Percentiles rank a stretch among this genome's conserved stretches.
Evolutionary conservation across 2,113 vertebrate species (phyloP).

Genomic region (Tachysurus vachellii): DNA sequence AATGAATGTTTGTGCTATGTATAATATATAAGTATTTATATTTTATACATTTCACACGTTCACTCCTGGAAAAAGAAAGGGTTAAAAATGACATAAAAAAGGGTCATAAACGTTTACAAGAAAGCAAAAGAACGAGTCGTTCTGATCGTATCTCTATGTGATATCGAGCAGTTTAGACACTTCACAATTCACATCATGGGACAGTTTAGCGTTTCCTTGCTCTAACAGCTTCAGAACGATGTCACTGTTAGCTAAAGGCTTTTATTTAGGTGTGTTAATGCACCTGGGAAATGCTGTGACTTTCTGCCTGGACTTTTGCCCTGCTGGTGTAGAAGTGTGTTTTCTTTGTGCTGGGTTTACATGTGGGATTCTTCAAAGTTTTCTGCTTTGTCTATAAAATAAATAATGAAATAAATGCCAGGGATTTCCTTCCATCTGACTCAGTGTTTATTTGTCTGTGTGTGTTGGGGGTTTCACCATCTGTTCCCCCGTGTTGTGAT

Average conservation of each 20-base stretch:
- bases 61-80: not conserved
- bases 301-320: not conserved
- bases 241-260: not conserved
- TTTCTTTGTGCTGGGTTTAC: not conserved
- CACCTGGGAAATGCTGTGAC: not conserved
- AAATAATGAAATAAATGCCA: not conserved
- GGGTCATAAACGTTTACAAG: too few relatives aligned
- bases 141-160: not conserved
- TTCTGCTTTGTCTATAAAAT: not conserved
- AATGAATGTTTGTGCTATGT: too few relatives aligned
- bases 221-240: not conserved
- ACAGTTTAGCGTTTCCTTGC: not conserved
- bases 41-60: not conserved
- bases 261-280: not conserved
- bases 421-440: not conserved
- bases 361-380: not conserved
- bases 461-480: slow-evolving; percentile 40
- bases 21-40: too few relatives aligned
- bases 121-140: not conserved
- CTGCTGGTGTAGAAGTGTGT: not conserved
- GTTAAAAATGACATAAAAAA: not conserved
- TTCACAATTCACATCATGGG: not conserved
- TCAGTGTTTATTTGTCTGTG: slow-evolving; percentile 33
- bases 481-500: slow-evolving; percentile 75
- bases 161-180: not conserved